phyloP scores from a whole-genome alignment of 2,113 vertebrate genomes.

The Cygnus buccinator region DNA sequence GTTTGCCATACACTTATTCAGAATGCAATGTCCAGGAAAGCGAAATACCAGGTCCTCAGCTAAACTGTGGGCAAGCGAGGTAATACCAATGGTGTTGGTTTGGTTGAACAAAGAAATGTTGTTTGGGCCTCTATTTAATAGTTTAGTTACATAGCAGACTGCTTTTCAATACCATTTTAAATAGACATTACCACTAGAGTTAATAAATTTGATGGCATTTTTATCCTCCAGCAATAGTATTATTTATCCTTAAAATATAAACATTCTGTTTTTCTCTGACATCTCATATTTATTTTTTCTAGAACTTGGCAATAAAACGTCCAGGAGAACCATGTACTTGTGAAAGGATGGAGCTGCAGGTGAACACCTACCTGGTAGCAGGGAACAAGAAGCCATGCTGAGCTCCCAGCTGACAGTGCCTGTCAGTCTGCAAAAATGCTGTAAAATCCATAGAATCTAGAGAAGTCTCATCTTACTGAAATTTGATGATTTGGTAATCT shows the following conservation, averaged over 20 bases:
- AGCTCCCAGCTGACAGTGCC: neutral
- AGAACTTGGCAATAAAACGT: neutral
- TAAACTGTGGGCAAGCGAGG: neutral
- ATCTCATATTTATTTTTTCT: neutral
- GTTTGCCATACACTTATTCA: neutral
- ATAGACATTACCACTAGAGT: neutral
- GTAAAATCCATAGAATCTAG: neutral
- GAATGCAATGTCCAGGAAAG: neutral
- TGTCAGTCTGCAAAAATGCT: neutral
- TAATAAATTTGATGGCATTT: slow-evolving; percentile 23
- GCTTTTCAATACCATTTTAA: slow-evolving; percentile 53
- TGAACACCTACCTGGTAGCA: neutral
- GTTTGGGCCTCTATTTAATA: neutral
- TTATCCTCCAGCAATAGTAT: neutral
- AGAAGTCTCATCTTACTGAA: neutral
- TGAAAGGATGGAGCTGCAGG: neutral
- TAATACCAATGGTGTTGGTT: neutral
- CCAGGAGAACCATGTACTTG: neutral
- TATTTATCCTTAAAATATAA: slow-evolving; percentile 36
- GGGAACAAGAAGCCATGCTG: neutral
- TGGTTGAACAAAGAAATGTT: neutral
- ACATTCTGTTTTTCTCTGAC: neutral
- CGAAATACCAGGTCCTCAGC: neutral
- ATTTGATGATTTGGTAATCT: neutral
- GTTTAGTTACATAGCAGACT: neutral